A percentile compares a stretch with the other conserved stretches of the same genome.
These are phyloP conservation scores for Etheostoma spectabile DNA, from an alignment of 2,113 vertebrate species.

Conservation along the genomic window DNA sequence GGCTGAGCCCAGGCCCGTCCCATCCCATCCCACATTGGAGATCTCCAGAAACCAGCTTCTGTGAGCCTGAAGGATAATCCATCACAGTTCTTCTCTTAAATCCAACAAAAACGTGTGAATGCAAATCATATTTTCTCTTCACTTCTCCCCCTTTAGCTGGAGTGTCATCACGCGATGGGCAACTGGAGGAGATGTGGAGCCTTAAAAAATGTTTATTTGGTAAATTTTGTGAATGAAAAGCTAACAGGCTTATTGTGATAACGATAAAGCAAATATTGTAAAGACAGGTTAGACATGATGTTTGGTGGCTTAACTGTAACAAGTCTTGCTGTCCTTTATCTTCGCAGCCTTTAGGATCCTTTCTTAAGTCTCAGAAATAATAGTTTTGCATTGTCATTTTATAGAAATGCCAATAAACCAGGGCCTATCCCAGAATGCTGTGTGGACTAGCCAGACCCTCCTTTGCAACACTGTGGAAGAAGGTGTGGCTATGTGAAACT, in stretches of 20 bases:
- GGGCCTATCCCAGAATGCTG: neutral
- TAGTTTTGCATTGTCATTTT: too few species aligned
- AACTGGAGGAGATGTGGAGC: constrained; percentile 5
- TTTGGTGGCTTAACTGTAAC: too few species aligned
- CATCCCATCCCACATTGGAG: constrained; percentile 32
- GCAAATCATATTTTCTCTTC: constrained; percentile 24
- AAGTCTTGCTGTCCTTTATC: too few species aligned
- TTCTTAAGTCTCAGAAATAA: too few species aligned
- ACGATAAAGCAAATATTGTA: too few species aligned
- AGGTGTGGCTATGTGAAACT: neutral
- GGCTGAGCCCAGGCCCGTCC: constrained; percentile 28
- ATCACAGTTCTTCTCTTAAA: constrained; percentile 17
- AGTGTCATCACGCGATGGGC: neutral
- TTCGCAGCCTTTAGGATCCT: too few species aligned
- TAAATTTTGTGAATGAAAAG: neutral
- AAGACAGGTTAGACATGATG: too few species aligned
- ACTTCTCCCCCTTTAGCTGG: neutral
- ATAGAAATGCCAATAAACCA: neutral
- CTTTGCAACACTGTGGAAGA: rapidly evolving
- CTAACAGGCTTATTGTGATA: neutral
- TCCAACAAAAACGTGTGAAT: constrained; percentile 13
- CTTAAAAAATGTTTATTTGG: neutral
- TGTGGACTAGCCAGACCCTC: too few species aligned
- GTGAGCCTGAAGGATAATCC: constrained; percentile 54
- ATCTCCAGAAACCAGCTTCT: constrained; percentile 21